Evolutionary conservation across 2,113 vertebrate species (phyloP).

Genomic region (Pteronura brasiliensis): DNA sequence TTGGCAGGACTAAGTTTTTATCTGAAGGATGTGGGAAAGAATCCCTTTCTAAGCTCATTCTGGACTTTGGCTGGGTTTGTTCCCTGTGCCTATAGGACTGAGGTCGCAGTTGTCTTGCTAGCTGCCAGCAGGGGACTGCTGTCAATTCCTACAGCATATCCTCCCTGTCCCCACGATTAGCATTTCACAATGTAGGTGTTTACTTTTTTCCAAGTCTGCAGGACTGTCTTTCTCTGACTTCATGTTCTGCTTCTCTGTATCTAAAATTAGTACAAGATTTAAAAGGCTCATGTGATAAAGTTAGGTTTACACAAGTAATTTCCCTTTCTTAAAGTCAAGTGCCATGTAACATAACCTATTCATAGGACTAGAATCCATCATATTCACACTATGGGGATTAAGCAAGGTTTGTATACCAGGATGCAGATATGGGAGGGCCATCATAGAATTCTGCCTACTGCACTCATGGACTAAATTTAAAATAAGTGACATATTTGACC

Average conservation of each 20-base stretch:
- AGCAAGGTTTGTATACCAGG: not conserved
- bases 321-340: not conserved
- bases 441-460: not conserved
- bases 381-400: not conserved
- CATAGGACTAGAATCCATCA: not conserved
- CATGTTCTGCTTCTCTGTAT: not conserved
- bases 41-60: not conserved
- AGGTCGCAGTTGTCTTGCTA: not conserved
- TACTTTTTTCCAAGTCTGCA: not conserved
- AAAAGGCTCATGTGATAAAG: not conserved
- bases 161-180: not conserved
- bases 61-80: not conserved
- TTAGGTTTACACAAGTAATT: not conserved
- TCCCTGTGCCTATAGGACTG: not conserved
- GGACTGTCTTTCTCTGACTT: not conserved
- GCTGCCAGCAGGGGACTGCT: not conserved
- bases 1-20: not conserved
- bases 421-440: not conserved
- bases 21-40: not conserved
- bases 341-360: not conserved
- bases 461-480: not conserved
- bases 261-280: not conserved
- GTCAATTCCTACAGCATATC: not conserved
- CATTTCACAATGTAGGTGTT: not conserved
- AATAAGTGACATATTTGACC: not conserved